Evolutionary conservation across 2,888 invertebrate genomes (phyloP), one percentile per base, ranked within the genome.

Genomic region (Frankliniella fusca): DNA sequence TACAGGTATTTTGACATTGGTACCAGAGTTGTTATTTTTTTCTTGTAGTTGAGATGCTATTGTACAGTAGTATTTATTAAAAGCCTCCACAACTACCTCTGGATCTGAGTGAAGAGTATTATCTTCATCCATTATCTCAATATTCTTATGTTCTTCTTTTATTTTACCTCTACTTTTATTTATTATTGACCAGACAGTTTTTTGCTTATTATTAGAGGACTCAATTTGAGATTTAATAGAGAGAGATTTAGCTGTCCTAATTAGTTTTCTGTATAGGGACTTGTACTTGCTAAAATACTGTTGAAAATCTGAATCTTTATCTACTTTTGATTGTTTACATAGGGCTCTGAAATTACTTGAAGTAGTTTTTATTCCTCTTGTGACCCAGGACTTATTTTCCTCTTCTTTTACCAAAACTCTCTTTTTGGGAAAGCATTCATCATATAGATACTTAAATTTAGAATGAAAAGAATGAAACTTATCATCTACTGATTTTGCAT

Each of bases 131-230:
- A 54, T 80, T 80, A 80, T 80, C 48, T 20, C 80, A 50, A 82
- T 80, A 61, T 82, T 38, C 28, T 80, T 27, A 50, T 48, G 48
- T 54, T 27, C 48, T 8, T 54, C 80, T 28, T 54, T 18, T 15
- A 20, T 23, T 80, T 61, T 50, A 7, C 80, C 80, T 20, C n/a
- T 5, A 38, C 80, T 65, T 27, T 80, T 80, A 38, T 80, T 82
- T 12, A 82, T 80, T 54, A 54, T 27, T 80, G 23, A 61, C 82
- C 82, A 80, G 8, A 54, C 61, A 54, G 82, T 80, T 38, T 54
- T 82, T 50, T 9, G 9, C 9, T 11, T 15, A 49, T 80, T 79
- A 27, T 80, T 61, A 3, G 54, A 50, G n/a, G 27, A 48, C 15
- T 23, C 10, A 54, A 49, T 82, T 28, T 49, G 50, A 12, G 18